Evolutionary conservation across 2,113 vertebrate genomes (phyloP), one percentile per base, ranked within the genome.

Genomic region (Ageneiosus marmoratus): DNA sequence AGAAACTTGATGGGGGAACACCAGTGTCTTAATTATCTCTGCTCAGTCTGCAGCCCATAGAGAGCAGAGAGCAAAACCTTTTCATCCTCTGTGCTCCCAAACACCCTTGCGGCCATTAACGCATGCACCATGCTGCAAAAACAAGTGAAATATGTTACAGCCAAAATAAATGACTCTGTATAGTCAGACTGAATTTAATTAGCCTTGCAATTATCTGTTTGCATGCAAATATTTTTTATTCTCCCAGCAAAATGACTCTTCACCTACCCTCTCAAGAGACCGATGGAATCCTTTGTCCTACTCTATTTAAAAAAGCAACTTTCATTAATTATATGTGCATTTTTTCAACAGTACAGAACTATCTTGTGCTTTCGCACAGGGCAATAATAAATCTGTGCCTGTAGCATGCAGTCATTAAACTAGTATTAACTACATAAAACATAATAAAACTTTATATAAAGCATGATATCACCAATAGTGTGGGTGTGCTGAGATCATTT

Each of bases 21-120:
- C 79, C 72, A 80, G 65, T 86, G 87, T 85, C 85, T 88, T 88
- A 88, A 88, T 88, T 88, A 88, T 84, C 80, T 83, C 77, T 53
- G 60, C 77, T 80, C 80, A 86, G 77, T 85, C 87, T 62, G 72
- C 74, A 81, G 84, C 77, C 79, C 85, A 78, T 56, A 83, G 75
- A 83, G 79, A 74, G 83, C 82, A 83, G 32, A 78, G 84, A 85
- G 72, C 63, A 83, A 74, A 79, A 80, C 80, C 83, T 85, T 76
- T 82, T 84, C 62, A 84, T 79, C 82, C 74, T 62, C 75, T 74
- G 20, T 87, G 80, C 50, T 87, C 62, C 46, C 69, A 76, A 87
- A 79, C 77, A 50, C 83, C 76, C 24, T 53, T 79, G 58, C 29
- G 53, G 62, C 81, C 63, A 55, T 83, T 87, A 87, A 87, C 75